Conservation (phyloP, 2,888 invertebrate genomes). For the Schizaphis graminum region DNA sequence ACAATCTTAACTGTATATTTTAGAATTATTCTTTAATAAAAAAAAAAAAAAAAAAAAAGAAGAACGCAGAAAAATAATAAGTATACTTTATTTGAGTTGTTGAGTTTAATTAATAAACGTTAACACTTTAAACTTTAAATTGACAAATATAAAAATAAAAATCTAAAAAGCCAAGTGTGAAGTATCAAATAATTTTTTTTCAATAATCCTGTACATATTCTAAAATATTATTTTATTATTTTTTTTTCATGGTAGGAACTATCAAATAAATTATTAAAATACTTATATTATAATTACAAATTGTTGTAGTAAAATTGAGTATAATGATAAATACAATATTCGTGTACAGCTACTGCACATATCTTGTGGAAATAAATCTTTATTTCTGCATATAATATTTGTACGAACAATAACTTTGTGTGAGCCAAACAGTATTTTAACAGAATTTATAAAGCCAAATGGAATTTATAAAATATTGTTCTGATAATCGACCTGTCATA, state of each 20-base stretch:
- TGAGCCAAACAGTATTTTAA: background rate
- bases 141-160: no score
- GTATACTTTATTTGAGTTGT: no score
- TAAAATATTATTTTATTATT: background rate
- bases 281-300: background rate
- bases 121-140: no score
- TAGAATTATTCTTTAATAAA: no score
- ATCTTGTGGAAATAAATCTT: background rate
- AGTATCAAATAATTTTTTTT: no score
- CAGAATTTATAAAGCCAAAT: background rate
- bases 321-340: background rate
- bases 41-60: no score
- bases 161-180: no score
- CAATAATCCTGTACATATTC: no score
- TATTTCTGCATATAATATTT: background rate
- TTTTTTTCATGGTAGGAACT: background rate
- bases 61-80: no score
- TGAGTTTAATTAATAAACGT: no score
- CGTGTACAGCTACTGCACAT: background rate
- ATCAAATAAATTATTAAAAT: background rate
- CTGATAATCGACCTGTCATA: background rate
- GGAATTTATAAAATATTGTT: slow-evolving; percentile 1
- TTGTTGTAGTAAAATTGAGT: background rate
- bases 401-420: background rate
- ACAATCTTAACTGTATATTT: no score